Evolutionary conservation across 2,113 vertebrate genomes (phyloP).

Genomic region (Baryphthengus martii): DNA sequence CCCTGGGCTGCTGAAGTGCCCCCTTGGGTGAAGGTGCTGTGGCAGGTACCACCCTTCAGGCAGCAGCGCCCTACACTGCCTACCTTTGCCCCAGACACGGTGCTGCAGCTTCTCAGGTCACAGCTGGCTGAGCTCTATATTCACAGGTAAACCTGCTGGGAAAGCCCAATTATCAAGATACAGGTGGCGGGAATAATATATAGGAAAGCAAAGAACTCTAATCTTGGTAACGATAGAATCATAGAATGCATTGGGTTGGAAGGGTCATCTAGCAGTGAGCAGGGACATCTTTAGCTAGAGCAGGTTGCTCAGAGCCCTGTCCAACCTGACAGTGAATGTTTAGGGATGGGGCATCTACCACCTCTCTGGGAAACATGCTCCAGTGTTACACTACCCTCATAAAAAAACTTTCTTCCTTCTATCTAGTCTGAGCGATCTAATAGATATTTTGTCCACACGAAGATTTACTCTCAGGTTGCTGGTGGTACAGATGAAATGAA

Average conservation of each 20-base stretch:
- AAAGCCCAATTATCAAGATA: not conserved
- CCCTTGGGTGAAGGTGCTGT: too few species aligned
- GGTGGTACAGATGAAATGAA: not conserved
- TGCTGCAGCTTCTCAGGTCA: not conserved
- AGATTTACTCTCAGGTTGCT: not conserved
- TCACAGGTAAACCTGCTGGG: not conserved
- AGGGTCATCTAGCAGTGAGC: not conserved
- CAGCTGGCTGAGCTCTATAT: not conserved
- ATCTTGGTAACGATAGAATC: not conserved
- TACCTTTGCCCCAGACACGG: not conserved
- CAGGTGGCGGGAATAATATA: not conserved
- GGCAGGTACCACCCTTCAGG: not conserved
- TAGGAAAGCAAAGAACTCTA: not conserved
- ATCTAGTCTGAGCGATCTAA: not conserved
- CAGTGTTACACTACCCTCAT: not conserved
- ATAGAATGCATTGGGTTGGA: not conserved
- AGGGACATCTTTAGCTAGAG: not conserved
- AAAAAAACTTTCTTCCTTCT: not conserved
- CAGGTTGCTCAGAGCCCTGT: not conserved
- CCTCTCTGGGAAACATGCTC: not conserved
- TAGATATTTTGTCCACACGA: rapidly evolving
- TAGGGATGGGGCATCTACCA: not conserved
- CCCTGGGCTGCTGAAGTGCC: rapidly evolving
- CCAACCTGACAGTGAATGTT: not conserved
- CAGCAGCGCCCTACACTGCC: rapidly evolving